Evolutionary conservation across 2,888 invertebrate genomes (phyloP), one percentile per base, ranked within the genome.

Genomic region (Chloromyia formosa): DNA sequence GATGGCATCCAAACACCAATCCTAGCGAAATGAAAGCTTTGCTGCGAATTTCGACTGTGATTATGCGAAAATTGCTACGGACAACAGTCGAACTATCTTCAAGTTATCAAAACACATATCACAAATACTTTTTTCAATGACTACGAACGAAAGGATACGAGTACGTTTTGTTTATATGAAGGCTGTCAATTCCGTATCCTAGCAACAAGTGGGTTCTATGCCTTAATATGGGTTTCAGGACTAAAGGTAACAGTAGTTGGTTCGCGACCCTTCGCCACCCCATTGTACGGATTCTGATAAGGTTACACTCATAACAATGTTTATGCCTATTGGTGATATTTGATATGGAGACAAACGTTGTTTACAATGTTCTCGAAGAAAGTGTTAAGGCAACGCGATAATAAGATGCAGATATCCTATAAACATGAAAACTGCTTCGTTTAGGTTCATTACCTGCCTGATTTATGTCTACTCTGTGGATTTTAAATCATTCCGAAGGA

Each of bases 101-200:
- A 54, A 53, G 71, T 27, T 71, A 12, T 71, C 56, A 18, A 45
- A 22, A 71, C 18, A 27, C 56, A 71, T 56, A 71, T 27, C 20
- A 35, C 2, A 71, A 56, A 23, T 53, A 56, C 56, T 71, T 56
- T 14, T 58, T 16, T 56, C 58, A 56, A 56, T 40, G 20, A 56
- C 71, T 71, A 71, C n/a, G n/a, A n/a, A n/a, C n/a, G n/a, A n/a
- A n/a, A n/a, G n/a, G n/a, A n/a, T n/a, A n/a, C n/a, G n/a, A n/a
- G n/a, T 71, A 71, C 58, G 56, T 45, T 73, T 73, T 73, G 73
- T 73, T 73, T 73, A 49, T 49, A 73, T 16, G 61, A 73, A 61
- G 45, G 27, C 71, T 71, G 71, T 73, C 61, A 73, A 5, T 60
- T n/a, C 5, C 2, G 73, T 73, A 61, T 73, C 73, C 73, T 73